phyloP scores from a whole-genome alignment of 2,888 invertebrate species.

The Andrena bicolor region DNA sequence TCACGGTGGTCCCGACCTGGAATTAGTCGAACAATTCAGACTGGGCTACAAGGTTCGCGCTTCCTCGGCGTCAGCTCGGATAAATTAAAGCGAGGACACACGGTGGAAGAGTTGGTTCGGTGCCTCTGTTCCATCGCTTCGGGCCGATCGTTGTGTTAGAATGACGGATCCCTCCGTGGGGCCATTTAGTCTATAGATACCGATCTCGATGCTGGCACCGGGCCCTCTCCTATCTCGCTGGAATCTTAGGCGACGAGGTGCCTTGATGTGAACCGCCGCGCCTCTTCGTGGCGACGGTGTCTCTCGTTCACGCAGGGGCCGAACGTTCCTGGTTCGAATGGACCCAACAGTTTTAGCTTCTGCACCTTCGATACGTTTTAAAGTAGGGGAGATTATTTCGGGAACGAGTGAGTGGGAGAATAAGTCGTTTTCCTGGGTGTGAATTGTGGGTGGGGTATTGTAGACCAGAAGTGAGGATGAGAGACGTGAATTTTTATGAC shows the following conservation, averaged over 20 bases:
- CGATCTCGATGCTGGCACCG: constrained; percentile 75
- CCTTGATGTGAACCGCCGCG: constrained; percentile 55
- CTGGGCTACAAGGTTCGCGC: constrained; percentile 61
- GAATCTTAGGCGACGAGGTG: constrained; percentile 66
- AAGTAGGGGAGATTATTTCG: not conserved
- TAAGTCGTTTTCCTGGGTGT: too few relatives aligned
- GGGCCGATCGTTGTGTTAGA: constrained; percentile 77
- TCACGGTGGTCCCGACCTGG: constrained; percentile 68
- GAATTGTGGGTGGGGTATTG: too few relatives aligned
- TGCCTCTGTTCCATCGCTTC: constrained; percentile 40
- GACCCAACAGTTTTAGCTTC: constrained; percentile 9
- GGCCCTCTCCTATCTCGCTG: constrained; percentile 63
- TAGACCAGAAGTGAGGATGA: too few relatives aligned
- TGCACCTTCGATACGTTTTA: not conserved
- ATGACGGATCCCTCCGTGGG: constrained; percentile 81
- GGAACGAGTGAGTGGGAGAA: too few relatives aligned
- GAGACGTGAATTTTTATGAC: too few relatives aligned
- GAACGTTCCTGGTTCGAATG: not conserved
- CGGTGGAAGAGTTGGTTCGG: constrained; percentile 41
- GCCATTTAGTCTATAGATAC: constrained; percentile 81
- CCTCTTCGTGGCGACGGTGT: constrained; percentile 31
- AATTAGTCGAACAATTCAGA: constrained; percentile 63
- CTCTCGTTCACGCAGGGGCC: not conserved
- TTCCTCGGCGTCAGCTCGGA: constrained; percentile 72
- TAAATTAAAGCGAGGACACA: constrained; percentile 78